Conservation (phyloP, 1,140 invertebrate genomes). For the Leguminivora glycinivorella region DNA sequence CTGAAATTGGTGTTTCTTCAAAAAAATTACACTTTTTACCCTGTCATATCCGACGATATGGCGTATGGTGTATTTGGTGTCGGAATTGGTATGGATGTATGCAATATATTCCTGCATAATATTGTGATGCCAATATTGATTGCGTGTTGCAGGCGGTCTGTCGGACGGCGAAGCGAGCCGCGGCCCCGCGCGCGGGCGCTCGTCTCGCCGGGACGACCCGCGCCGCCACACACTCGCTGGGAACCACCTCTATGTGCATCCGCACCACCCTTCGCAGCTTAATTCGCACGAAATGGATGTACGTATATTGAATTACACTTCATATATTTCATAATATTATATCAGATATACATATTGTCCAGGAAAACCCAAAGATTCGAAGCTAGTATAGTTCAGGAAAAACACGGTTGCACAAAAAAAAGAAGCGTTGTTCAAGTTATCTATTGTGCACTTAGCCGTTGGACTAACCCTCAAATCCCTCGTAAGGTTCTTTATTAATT, state of each 20-base stretch:
- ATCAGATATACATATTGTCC: background rate
- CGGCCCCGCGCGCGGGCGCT: slow-evolving; percentile 46
- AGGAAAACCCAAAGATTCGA: background rate
- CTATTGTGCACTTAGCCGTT: no score
- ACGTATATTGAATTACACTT: slow-evolving; percentile 35
- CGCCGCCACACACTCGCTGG: slow-evolving; percentile 64
- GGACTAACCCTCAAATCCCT: no score
- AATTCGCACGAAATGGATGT: slow-evolving; percentile 56
- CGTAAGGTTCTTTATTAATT: no score
- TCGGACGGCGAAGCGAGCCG: slow-evolving; percentile 63
- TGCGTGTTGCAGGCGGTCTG: slow-evolving; percentile 48
- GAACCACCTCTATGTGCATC: slow-evolving; percentile 60
- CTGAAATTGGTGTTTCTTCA: no score
- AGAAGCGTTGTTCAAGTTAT: background rate
- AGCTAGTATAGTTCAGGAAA: background rate
- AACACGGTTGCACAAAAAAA: background rate
- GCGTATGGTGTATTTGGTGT: no score
- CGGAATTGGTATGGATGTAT: no score
- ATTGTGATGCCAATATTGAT: background rate
- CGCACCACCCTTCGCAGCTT: slow-evolving; percentile 49
- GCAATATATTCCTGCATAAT: no score
- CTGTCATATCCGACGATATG: no score
- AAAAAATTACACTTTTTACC: no score
- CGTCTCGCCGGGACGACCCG: slow-evolving; percentile 64
- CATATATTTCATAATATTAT: no score